Evolutionary conservation across 2,888 invertebrate species (phyloP).

Genomic region (Cepaea hortensis): DNA sequence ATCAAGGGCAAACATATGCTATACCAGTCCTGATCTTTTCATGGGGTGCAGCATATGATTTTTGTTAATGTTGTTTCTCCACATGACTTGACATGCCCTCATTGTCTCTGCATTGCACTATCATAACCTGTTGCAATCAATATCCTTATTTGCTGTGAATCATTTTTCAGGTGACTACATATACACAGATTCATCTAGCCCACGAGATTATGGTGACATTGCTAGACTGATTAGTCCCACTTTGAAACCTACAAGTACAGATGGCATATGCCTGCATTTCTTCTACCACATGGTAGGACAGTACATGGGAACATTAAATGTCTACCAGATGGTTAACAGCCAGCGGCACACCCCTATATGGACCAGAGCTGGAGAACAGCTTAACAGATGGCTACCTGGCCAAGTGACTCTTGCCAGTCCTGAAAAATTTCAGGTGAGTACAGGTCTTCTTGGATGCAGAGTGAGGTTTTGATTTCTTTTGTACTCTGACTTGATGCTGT

Average conservation of each 20-base stretch:
- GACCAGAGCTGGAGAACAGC: slow-evolving; percentile 63
- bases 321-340: slow-evolving; percentile 55
- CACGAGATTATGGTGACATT: slow-evolving; percentile 57
- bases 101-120: no score
- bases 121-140: no score
- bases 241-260: slow-evolving; percentile 55
- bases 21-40: no score
- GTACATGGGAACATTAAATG: slow-evolving; percentile 63
- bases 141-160: background rate
- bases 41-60: no score
- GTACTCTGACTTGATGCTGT: background rate
- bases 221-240: slow-evolving; percentile 63
- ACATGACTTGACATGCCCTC: no score
- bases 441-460: background rate
- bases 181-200: slow-evolving; percentile 65
- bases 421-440: slow-evolving; percentile 63
- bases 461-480: background rate
- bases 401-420: slow-evolving; percentile 62
- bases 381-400: slow-evolving; percentile 65
- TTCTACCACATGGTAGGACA: slow-evolving; percentile 72
- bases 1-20: no score
- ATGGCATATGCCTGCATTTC: slow-evolving; percentile 67
- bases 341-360: slow-evolving; percentile 60
- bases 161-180: slow-evolving; percentile 64
- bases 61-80: no score